A percentile compares a stretch with the other conserved stretches of the same genome.
Evolutionary conservation across 2,797 vertebrate genomes (phyloP).

Genomic region (Manis pentadactyla): DNA sequence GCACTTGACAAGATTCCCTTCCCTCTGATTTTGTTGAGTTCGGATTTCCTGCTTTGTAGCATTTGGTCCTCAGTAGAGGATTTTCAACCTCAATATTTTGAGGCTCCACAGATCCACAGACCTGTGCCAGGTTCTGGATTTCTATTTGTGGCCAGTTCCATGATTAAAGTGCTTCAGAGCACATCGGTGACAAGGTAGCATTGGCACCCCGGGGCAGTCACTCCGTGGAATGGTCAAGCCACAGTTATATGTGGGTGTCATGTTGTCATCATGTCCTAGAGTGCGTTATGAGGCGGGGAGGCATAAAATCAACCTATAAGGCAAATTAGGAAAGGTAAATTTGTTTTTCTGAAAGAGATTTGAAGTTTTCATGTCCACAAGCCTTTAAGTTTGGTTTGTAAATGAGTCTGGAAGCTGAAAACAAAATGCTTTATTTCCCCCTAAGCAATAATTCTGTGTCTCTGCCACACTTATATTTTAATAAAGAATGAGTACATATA

Average conservation of each 20-base stretch:
- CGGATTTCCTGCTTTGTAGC: neutral
- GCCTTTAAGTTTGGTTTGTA: conserved; percentile 42
- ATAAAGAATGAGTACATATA: neutral
- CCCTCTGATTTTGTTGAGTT: neutral
- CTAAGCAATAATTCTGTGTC: neutral
- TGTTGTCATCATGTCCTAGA: conserved; percentile 55
- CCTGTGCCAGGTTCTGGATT: neutral
- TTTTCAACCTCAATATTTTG: conserved; percentile 28
- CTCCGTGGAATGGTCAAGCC: conserved; percentile 13
- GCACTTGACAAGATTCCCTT: neutral
- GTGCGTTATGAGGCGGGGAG: neutral
- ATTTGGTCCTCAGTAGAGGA: conserved; percentile 9
- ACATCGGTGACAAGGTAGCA: neutral
- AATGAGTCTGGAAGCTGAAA: conserved; percentile 45
- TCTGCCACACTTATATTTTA: neutral
- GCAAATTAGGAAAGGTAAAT: conserved; percentile 24
- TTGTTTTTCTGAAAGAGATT: conserved; percentile 52
- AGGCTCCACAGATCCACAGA: neutral
- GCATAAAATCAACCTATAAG: conserved; percentile 31
- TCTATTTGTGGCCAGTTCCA: neutral
- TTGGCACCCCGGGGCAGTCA: neutral
- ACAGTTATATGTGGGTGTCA: neutral
- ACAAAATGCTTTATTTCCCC: conserved; percentile 45
- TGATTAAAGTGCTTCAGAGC: conserved; percentile 28
- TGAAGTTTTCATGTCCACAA: conserved; percentile 55